These are phyloP conservation scores for Terebella lapidaria DNA, from an alignment of 2,888 invertebrate species.

Conservation along the genomic window DNA sequence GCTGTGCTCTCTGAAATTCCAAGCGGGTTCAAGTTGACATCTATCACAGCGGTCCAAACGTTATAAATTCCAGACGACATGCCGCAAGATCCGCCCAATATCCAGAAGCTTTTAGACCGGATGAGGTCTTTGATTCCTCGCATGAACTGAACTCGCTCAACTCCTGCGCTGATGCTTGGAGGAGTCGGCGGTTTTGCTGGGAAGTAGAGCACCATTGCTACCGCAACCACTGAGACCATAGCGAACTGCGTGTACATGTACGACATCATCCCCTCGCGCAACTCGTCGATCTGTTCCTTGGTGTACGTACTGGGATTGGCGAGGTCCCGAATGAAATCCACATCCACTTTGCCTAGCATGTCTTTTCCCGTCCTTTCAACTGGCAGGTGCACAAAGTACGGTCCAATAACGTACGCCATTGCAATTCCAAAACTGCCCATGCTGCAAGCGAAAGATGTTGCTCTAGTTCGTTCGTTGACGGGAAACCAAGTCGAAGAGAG, in stretches of 20 bases:
- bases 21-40: not conserved
- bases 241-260: too few relatives aligned
- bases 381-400: too few relatives aligned
- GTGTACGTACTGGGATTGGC: too few relatives aligned
- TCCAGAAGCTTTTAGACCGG: slow-evolving; percentile 30
- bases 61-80: slow-evolving; percentile 25
- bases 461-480: slow-evolving; percentile 53
- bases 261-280: too few relatives aligned
- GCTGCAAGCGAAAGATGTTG: slow-evolving; percentile 28
- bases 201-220: slow-evolving; percentile 34
- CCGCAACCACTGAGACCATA: slow-evolving; percentile 13
- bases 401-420: slow-evolving; percentile 37
- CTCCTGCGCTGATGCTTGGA: slow-evolving; percentile 34
- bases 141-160: slow-evolving; percentile 29
- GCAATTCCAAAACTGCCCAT: slow-evolving; percentile 33
- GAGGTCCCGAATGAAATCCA: too few relatives aligned
- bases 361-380: too few relatives aligned
- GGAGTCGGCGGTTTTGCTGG: slow-evolving; percentile 36
- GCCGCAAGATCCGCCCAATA: slow-evolving; percentile 27
- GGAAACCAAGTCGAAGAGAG: slow-evolving; percentile 56
- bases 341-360: too few relatives aligned
- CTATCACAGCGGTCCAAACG: slow-evolving; percentile 7
- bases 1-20: not conserved
- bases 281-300: too few relatives aligned
- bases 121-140: slow-evolving; percentile 26